These are phyloP conservation scores for Uromys caudimaculatus DNA, from an alignment of 2,797 vertebrate genomes.

Conservation along the genomic window DNA sequence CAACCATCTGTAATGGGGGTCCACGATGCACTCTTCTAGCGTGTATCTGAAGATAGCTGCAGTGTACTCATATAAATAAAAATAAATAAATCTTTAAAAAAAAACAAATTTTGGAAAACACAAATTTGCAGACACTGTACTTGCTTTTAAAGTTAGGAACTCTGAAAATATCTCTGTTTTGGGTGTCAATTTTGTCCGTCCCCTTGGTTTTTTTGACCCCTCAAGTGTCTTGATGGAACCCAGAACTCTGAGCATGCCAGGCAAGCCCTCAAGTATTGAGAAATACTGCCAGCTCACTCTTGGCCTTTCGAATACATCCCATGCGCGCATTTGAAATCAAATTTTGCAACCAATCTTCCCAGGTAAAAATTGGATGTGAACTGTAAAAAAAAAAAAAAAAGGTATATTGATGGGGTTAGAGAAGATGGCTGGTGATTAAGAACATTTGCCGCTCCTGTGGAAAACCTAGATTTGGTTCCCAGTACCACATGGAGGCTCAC, in stretches of 20 bases:
- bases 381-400: not conserved
- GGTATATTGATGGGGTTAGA: not conserved
- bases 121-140: not conserved
- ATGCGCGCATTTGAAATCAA: not conserved
- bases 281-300: not conserved
- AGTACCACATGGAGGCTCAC: not conserved
- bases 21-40: no score
- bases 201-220: not conserved
- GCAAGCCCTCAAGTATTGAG: not conserved
- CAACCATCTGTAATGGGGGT: no score
- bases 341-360: not conserved
- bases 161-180: not conserved
- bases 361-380: slow-evolving; percentile 10
- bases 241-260: not conserved
- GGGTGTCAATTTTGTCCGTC: not conserved
- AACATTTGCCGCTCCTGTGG: no score
- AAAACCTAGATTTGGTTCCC: not conserved
- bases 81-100: no score
- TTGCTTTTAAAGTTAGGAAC: not conserved
- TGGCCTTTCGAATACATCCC: not conserved
- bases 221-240: not conserved
- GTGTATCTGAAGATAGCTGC: no score
- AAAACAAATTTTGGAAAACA: not conserved
- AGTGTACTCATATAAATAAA: no score
- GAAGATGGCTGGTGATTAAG: not conserved